Conservation (phyloP, 2,888 invertebrate genomes). For the Cheiracanthium punctorium region DNA sequence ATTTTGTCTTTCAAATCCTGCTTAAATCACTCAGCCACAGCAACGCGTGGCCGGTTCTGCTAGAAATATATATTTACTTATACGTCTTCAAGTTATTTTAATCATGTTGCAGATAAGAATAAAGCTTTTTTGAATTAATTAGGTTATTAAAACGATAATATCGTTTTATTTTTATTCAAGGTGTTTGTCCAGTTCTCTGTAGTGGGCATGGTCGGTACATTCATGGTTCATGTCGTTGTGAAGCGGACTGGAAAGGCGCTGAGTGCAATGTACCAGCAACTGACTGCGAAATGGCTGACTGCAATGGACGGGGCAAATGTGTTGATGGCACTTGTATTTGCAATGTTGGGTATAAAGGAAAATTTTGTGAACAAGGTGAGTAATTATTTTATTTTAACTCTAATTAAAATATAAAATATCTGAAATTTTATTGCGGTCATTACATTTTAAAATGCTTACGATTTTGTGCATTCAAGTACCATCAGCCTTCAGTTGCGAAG, state of each 20-base stretch:
- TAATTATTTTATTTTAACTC: constrained; percentile 7
- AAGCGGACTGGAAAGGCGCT: constrained; percentile 98
- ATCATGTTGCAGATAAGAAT: too few species aligned
- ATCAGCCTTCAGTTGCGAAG: too few species aligned
- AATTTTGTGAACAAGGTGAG: constrained; percentile 92
- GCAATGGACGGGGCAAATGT: constrained; percentile 97
- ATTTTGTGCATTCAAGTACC: too few species aligned
- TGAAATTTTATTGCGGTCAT: too few species aligned
- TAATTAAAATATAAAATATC: too few species aligned
- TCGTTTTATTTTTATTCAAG: constrained; percentile 78
- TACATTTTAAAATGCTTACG: too few species aligned
- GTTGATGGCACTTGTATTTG: constrained; percentile 96
- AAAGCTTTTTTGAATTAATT: constrained; percentile 57
- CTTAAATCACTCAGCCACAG: too few species aligned
- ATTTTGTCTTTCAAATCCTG: too few species aligned
- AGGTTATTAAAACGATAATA: too few species aligned
- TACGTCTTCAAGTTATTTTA: too few species aligned
- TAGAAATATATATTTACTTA: too few species aligned
- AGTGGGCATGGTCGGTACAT: constrained; percentile 97
- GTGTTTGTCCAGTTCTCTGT: constrained; percentile 96
- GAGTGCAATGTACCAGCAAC: constrained; percentile 96
- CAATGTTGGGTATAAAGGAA: constrained; percentile 94
- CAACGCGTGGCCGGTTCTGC: too few species aligned
- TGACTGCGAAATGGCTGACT: constrained; percentile 95
- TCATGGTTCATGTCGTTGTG: constrained; percentile 96